Base-by-base conservation (phyloP, 2,888 invertebrate species). In the Meiosimyza decipiens region DNA sequence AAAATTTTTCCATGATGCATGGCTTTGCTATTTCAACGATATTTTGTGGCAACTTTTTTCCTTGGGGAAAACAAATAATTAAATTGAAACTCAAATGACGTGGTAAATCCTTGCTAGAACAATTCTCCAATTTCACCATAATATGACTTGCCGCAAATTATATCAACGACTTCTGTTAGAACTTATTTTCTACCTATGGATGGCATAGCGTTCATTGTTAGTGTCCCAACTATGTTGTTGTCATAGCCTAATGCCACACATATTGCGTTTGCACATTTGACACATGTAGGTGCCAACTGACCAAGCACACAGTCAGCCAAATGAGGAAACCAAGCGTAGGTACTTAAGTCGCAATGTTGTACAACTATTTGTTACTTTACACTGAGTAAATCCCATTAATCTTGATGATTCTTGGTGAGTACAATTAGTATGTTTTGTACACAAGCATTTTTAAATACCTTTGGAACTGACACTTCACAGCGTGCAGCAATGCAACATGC, bases 341-440 rank as follows among this genome's bases (percentile, higher is more conserved):
- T 72, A 74, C 73, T 69, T 66, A 63, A 65, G 70, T 60, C 49
- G 60, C 60, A 73, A 67, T 73, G 80, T 81, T 79, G 78, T 79
- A 80, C 80, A 82, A 81, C 82, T 80, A 80, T 80, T 74, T 80
- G 80, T 80, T 81, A 81, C 80, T 79, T 80, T 79, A 78, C 80
- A 79, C 81, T 66, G 75, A 72, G 82, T 76, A 83, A 84, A 84
- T 82, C 83, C 81, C 82, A 84, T 84, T 84, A 84, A 83, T 83
- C 84, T 78, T 80, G 78, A 78, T 81, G 81, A 81, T 83, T 83
- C 84, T 78, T 80, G 78, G 79, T 81, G 81, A 81, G 83, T 82
- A 84, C 84, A 84, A 84, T 84, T 83, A 82, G 81, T 83, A 40
- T 40, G 82, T 82, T 83, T 80, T 81, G 79, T 80, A 82, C 83